Evolutionary conservation across 2,797 vertebrate species (phyloP).

Genomic region (Lagocephalus sceleratus): DNA sequence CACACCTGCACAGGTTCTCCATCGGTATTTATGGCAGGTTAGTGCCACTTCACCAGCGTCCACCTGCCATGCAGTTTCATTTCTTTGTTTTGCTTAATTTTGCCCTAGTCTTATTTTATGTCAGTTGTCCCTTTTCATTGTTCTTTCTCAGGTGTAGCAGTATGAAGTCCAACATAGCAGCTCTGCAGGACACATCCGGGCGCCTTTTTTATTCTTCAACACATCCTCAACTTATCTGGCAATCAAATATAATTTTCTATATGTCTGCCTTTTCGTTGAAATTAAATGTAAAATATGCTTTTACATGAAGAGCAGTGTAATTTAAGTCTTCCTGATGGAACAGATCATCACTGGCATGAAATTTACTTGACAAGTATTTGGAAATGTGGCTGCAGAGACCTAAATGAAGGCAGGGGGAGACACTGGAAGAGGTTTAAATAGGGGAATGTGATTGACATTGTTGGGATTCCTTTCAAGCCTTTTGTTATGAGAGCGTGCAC

Average conservation of each 20-base stretch:
- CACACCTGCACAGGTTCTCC: no score
- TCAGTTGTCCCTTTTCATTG: no score
- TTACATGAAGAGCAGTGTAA: not conserved
- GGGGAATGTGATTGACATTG: constrained; percentile 39
- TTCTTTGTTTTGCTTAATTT: no score
- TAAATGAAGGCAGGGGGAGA: constrained; percentile 13
- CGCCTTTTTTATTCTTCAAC: no score
- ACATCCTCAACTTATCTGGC: no score
- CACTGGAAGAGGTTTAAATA: constrained; percentile 19
- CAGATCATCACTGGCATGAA: constrained; percentile 25
- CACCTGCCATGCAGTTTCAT: no score
- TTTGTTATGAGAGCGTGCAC: constrained; percentile 25
- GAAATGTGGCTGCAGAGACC: constrained; percentile 30
- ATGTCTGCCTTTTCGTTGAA: not conserved
- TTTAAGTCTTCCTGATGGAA: constrained; percentile 11
- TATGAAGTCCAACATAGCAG: no score
- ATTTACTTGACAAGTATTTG: constrained; percentile 27
- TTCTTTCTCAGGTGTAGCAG: no score
- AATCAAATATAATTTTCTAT: not conserved
- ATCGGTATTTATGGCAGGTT: no score
- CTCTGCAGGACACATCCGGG: no score
- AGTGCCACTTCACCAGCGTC: no score
- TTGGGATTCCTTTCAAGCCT: constrained; percentile 52
- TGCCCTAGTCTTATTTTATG: no score
- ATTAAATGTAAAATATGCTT: not conserved